Base-by-base conservation (phyloP, 2,797 vertebrate genomes). In the Pseudotriccus pelzelni region DNA sequence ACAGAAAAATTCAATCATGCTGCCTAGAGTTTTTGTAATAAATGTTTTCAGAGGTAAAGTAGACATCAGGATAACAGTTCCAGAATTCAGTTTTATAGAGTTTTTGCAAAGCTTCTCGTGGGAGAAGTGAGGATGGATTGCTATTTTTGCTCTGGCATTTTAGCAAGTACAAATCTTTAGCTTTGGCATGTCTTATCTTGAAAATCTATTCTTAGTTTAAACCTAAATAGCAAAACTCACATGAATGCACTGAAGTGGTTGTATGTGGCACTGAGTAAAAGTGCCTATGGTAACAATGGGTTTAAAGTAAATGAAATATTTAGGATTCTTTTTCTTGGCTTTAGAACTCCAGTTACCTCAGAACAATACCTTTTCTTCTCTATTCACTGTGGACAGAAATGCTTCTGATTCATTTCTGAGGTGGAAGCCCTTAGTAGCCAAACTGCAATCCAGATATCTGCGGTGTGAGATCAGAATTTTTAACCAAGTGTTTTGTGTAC, bases 91-190 rank as follows among this genome's bases (percentile, higher is more conserved):
- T 90, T 87, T 44, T 47, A 83, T 89, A 86, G 46, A 73, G 34
- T 27, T 87, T 92, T 87, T 92, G 58, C 68, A 66, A 86, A 84
- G 67, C 67, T 94, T 55, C 86, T 95, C 1, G 22, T 90, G 91
- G 84, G 82, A 96, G 87, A 94, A 91, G 59, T 88, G 76, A 76
- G 80, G 86, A 90, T 0, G 16, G 60, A 90, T 59, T 89, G 74
- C 84, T 96, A 74, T 64, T 92, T 96, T 96, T 96, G 78, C 55
- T 93, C 77, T 73, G 74, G 68, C 68, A 76, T 84, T 94, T 95
- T 93, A 84, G 70, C 77, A 77, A 89, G 62, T 76, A 84, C 74
- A 89, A 23, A 79, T 95, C 77, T 96, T 90, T 85, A 93, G 58
- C 59, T 94, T 87, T 90, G 63, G 74, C 53, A 63, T 89, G 94